These are phyloP conservation scores for Drosophila multiciliata DNA, from an alignment of 2,888 invertebrate genomes.

Conservation along the genomic window DNA sequence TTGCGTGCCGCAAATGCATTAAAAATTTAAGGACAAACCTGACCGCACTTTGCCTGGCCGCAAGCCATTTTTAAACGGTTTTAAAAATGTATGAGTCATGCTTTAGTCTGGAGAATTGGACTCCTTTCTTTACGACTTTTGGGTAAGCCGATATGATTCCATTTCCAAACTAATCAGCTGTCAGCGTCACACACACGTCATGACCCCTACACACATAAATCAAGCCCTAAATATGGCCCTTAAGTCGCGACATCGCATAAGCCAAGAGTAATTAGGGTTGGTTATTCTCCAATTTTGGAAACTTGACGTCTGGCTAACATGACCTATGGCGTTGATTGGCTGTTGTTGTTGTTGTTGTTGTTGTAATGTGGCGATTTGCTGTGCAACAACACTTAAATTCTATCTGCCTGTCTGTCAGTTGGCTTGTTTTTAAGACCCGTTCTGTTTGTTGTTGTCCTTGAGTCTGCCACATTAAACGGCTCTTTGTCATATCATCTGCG, in stretches of 20 bases:
- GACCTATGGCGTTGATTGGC: conserved; percentile 13
- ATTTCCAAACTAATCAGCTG: not conserved
- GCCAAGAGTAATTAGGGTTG: conserved; percentile 37
- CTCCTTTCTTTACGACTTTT: not conserved
- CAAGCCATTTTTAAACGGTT: conserved; percentile 32
- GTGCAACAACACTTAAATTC: conserved; percentile 55
- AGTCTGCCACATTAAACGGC: conserved; percentile 36
- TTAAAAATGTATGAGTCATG: conserved; percentile 66
- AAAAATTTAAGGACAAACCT: conserved; percentile 39
- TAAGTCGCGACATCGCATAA: conserved; percentile 79
- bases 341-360: conserved; percentile 7
- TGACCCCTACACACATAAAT: conserved; percentile 45
- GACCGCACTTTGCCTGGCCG: conserved; percentile 6
- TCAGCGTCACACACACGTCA: not conserved
- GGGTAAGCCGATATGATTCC: conserved; percentile 8
- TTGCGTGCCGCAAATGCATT: conserved; percentile 77
- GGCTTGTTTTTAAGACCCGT: conserved; percentile 40
- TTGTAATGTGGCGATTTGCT: conserved; percentile 51
- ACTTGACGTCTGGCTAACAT: conserved; percentile 30
- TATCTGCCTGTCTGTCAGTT: conserved; percentile 10
- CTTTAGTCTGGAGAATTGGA: conserved; percentile 32
- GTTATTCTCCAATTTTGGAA: conserved; percentile 5
- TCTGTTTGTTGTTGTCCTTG: conserved; percentile 56
- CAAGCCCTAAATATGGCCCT: conserved; percentile 67
- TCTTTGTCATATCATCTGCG: conserved; percentile 48